Conservation (phyloP, 2,888 invertebrate species). For the Clanis bilineata region DNA sequence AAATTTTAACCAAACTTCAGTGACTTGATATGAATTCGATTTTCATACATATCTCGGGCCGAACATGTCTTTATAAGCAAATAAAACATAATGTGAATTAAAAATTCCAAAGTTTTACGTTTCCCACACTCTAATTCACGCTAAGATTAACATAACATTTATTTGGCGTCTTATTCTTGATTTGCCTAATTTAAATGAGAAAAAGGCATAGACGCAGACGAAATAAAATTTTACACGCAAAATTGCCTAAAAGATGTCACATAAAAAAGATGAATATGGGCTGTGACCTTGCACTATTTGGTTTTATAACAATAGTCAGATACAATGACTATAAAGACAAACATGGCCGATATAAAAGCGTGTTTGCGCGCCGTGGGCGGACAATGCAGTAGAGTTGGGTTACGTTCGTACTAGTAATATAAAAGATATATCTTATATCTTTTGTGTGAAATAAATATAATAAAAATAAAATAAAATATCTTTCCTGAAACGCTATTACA, state of each 20-base stretch:
- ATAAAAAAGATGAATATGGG: conserved; percentile 23
- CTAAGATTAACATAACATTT: neutral
- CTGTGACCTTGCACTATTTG: conserved; percentile 27
- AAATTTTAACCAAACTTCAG: no score
- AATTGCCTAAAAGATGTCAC: conserved; percentile 9
- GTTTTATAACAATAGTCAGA: conserved; percentile 27
- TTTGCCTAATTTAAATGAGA: neutral
- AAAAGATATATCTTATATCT: no score
- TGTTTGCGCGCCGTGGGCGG: conserved; percentile 34
- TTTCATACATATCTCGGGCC: no score
- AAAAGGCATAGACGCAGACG: conserved; percentile 17
- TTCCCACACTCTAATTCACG: neutral
- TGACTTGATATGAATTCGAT: no score
- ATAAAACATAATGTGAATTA: neutral
- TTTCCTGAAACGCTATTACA: no score
- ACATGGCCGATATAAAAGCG: conserved; percentile 36
- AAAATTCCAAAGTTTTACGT: neutral
- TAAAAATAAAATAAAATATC: no score
- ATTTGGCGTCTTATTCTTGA: neutral
- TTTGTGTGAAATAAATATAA: no score
- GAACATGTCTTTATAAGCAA: no score
- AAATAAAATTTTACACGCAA: conserved; percentile 1
- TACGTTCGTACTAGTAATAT: no score
- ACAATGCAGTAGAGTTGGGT: no score
- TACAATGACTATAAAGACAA: conserved; percentile 33